These are phyloP conservation scores for Scaptomyza parva DNA, from an alignment of 2,888 invertebrate genomes.

Conservation along the genomic window DNA sequence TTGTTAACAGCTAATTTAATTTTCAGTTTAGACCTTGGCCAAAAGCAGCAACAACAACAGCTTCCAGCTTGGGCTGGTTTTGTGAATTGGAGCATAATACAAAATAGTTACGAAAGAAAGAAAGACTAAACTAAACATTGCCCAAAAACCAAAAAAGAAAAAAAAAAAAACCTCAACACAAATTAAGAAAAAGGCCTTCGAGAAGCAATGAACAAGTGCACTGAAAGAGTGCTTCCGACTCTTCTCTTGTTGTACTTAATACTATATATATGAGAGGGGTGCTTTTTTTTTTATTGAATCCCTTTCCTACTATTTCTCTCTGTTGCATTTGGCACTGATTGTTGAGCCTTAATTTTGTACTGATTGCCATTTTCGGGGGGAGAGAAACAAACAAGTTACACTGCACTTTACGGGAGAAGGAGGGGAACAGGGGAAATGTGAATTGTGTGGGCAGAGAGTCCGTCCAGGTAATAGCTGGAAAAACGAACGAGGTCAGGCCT, in stretches of 20 bases:
- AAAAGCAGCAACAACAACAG: no score
- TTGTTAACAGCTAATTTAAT: conserved; percentile 63
- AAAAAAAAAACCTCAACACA: no score
- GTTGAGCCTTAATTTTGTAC: conserved; percentile 53
- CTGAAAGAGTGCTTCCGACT: no score
- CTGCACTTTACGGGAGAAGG: neutral
- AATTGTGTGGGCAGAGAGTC: conserved; percentile 12
- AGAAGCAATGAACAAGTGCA: neutral
- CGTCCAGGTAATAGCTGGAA: conserved; percentile 19
- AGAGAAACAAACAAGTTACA: conserved; percentile 7
- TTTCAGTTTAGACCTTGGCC: conserved; percentile 36
- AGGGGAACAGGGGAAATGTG: neutral
- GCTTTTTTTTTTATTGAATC: conserved; percentile 61
- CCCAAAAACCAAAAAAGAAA: conserved; percentile 10
- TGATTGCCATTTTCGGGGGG: conserved; percentile 58
- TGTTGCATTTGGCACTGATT: conserved; percentile 42
- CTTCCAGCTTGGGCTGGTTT: conserved; percentile 5
- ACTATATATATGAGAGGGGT: neutral
- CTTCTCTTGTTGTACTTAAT: no score
- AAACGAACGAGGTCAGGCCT: conserved; percentile 66
- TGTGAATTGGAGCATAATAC: conserved; percentile 33
- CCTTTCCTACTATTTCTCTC: neutral
- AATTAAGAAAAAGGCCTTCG: conserved; percentile 56
- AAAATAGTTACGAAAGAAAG: neutral
- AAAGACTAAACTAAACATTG: conserved; percentile 43